phyloP scores from a whole-genome alignment of 2,888 invertebrate species.

The Glaucopsyche alexis region DNA sequence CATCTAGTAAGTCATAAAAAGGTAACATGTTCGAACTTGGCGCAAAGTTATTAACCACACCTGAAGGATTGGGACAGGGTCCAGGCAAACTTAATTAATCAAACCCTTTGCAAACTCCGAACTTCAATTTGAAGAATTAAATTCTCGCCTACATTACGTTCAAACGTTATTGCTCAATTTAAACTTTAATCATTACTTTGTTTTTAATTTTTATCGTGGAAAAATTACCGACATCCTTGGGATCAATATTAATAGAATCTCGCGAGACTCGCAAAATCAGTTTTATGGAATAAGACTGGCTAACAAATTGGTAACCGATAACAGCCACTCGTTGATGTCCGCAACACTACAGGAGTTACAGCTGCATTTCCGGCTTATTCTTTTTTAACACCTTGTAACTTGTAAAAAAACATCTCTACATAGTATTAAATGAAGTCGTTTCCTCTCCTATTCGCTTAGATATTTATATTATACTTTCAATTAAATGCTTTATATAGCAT shows the following conservation, averaged over 20 bases:
- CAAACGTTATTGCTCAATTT: constrained; percentile 29
- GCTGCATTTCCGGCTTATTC: too few relatives aligned
- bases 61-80: constrained; percentile 35
- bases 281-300: too few relatives aligned
- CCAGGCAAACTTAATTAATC: constrained; percentile 36
- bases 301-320: too few relatives aligned
- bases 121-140: constrained; percentile 36
- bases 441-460: too few relatives aligned
- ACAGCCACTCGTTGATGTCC: too few relatives aligned
- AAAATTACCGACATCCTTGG: constrained; percentile 1
- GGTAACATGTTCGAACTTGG: constrained; percentile 1
- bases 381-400: too few relatives aligned
- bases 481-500: constrained; percentile 19
- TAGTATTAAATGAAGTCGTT: too few relatives aligned
- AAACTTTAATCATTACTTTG: constrained; percentile 28
- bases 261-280: too few relatives aligned
- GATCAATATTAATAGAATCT: too few relatives aligned
- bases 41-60: constrained; percentile 28
- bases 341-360: too few relatives aligned
- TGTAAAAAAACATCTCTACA: too few relatives aligned
- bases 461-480: not conserved
- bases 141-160: constrained; percentile 40
- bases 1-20: constrained; percentile 9
- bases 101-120: constrained; percentile 33
- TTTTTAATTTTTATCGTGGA: constrained; percentile 5